phyloP scores from a whole-genome alignment of 2,113 vertebrate species.

The Propithecus coquereli region DNA sequence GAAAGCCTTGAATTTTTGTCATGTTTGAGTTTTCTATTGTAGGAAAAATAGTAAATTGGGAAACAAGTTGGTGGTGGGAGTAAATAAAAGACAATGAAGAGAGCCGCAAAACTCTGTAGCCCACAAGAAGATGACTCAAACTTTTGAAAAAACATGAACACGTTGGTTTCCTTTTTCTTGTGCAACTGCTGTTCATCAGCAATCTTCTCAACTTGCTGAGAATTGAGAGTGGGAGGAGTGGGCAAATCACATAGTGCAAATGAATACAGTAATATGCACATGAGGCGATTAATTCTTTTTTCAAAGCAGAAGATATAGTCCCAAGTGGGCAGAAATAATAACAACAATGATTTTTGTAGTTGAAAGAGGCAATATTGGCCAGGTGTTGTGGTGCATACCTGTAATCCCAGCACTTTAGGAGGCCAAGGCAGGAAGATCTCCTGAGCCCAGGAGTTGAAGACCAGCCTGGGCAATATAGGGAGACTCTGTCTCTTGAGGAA shows the following conservation, averaged over 20 bases:
- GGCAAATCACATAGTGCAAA: not conserved
- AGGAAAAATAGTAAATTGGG: not conserved
- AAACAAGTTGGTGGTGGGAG: not conserved
- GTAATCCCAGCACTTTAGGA: too few species aligned
- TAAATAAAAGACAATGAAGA: not conserved
- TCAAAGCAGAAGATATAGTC: not conserved
- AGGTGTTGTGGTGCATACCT: too few species aligned
- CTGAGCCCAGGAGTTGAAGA: too few species aligned
- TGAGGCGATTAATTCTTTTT: not conserved
- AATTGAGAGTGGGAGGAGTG: not conserved
- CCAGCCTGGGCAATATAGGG: too few species aligned
- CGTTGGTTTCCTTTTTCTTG: not conserved
- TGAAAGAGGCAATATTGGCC: not conserved
- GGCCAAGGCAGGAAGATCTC: too few species aligned
- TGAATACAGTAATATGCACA: not conserved
- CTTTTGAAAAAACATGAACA: not conserved
- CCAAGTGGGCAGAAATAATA: not conserved
- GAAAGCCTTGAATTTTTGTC: not conserved
- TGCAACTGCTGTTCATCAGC: not conserved
- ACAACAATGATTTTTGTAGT: not conserved
- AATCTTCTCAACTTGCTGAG: not conserved
- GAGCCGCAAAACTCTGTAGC: not conserved
- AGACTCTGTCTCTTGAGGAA: too few species aligned
- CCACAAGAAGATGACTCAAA: not conserved
- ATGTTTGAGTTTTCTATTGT: not conserved